These are phyloP conservation scores for Drosophila ogumai DNA, from an alignment of 1,140 invertebrate species.

Conservation along the genomic window DNA sequence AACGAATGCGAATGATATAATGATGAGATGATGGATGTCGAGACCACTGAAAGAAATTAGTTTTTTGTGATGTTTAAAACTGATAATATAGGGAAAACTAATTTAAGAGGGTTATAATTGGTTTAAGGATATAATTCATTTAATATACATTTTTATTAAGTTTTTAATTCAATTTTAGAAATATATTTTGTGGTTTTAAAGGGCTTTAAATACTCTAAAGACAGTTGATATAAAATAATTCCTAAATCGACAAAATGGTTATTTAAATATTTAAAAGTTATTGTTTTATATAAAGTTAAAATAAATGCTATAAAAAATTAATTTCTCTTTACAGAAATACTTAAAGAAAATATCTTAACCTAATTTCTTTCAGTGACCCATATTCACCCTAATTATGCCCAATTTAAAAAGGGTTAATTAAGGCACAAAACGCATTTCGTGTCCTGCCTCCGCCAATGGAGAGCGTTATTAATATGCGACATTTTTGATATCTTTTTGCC, in stretches of 20 bases:
- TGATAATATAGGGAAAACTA: background rate
- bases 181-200: background rate
- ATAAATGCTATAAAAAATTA: no score
- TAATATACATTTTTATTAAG: background rate
- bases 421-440: constrained; percentile 74
- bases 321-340: background rate
- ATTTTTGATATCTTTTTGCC: constrained; percentile 80
- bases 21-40: constrained; percentile 66
- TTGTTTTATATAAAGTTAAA: no score
- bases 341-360: background rate
- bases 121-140: background rate
- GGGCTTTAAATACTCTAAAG: no score
- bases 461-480: constrained; percentile 83
- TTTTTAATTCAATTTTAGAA: background rate
- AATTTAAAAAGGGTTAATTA: constrained; percentile 85
- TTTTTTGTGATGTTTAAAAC: background rate
- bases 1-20: constrained; percentile 82
- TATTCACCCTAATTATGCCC: constrained; percentile 75
- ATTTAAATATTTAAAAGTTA: no score
- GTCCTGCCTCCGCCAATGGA: constrained; percentile 42
- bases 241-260: no score
- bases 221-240: no score
- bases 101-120: background rate
- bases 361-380: constrained; percentile 47
- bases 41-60: constrained; percentile 44